Evolutionary conservation across 2,888 invertebrate species (phyloP).

Genomic region (Carabus problematicus): DNA sequence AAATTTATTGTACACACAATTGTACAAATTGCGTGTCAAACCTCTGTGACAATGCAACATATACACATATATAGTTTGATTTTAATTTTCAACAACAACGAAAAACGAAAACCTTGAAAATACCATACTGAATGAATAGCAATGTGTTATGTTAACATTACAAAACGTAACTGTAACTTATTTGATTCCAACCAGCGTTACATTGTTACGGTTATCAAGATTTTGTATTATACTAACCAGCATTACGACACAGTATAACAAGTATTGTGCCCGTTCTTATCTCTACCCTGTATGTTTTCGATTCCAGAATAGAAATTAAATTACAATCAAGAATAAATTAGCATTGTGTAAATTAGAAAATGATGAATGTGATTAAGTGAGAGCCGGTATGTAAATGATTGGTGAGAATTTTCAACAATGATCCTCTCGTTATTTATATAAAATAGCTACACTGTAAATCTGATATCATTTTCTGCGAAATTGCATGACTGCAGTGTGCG

Average conservation of each 20-base stretch:
- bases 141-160: slow-evolving; percentile 27
- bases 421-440: neutral
- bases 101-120: slow-evolving; percentile 2
- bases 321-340: slow-evolving; percentile 34
- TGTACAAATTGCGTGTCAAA: slow-evolving; percentile 23
- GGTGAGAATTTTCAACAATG: neutral
- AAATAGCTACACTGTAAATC: neutral
- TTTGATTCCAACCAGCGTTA: slow-evolving; percentile 22
- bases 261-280: no score
- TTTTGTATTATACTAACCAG: slow-evolving; percentile 1
- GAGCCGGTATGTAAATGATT: neutral
- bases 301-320: slow-evolving; percentile 24
- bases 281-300: slow-evolving; percentile 1
- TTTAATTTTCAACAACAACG: slow-evolving; percentile 16
- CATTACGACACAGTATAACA: slow-evolving; percentile 8
- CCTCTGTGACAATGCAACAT: neutral
- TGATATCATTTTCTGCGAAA: slow-evolving; percentile 35
- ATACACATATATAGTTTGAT: slow-evolving; percentile 18
- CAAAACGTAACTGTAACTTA: slow-evolving; percentile 34
- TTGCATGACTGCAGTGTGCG: slow-evolving; percentile 33
- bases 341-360: neutral
- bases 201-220: slow-evolving; percentile 30
- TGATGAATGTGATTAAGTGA: neutral
- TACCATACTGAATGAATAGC: slow-evolving; percentile 22
- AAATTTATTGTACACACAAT: slow-evolving; percentile 6